phyloP scores from a whole-genome alignment of 2,113 vertebrate genomes.

The Tenrec ecaudatus region DNA sequence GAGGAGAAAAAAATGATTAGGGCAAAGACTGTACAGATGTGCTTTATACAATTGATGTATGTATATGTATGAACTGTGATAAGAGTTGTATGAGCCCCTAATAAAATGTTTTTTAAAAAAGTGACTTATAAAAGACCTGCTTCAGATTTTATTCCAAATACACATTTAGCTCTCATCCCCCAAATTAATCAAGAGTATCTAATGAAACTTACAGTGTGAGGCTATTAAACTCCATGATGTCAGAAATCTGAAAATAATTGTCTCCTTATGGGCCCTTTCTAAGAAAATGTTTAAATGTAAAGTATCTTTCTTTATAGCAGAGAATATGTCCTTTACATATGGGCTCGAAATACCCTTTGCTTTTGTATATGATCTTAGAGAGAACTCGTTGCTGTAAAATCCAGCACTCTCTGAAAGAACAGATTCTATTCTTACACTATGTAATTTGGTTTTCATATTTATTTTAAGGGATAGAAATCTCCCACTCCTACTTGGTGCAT shows the following conservation, averaged over 20 bases:
- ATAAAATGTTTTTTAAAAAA: too few species aligned
- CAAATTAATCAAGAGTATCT: slow-evolving; percentile 48
- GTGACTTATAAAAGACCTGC: slow-evolving; percentile 58
- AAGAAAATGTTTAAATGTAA: slow-evolving; percentile 26
- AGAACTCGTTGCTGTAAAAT: not conserved
- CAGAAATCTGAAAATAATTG: slow-evolving; percentile 57
- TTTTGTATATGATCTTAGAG: slow-evolving; percentile 26
- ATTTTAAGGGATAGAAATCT: slow-evolving; percentile 79
- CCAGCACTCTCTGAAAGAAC: slow-evolving; percentile 32
- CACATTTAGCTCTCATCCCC: slow-evolving; percentile 33
- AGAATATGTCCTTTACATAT: not conserved
- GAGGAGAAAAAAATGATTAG: too few species aligned
- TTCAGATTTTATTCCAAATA: slow-evolving; percentile 52
- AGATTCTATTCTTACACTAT: slow-evolving; percentile 14
- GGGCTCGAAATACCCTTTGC: not conserved
- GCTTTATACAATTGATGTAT: too few species aligned
- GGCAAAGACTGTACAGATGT: too few species aligned
- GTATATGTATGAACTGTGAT: too few species aligned
- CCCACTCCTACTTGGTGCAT: slow-evolving; percentile 9
- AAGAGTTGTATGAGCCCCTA: too few species aligned
- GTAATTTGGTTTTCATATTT: slow-evolving; percentile 67
- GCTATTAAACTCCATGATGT: slow-evolving; percentile 43
- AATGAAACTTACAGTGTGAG: slow-evolving; percentile 60
- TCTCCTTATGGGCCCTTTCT: not conserved
- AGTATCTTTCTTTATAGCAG: not conserved